A percentile compares a stretch with the other conserved stretches of the same genome.
Evolutionary conservation across 2,888 invertebrate genomes (phyloP).

Genomic region (Ptychoptera albimana): DNA sequence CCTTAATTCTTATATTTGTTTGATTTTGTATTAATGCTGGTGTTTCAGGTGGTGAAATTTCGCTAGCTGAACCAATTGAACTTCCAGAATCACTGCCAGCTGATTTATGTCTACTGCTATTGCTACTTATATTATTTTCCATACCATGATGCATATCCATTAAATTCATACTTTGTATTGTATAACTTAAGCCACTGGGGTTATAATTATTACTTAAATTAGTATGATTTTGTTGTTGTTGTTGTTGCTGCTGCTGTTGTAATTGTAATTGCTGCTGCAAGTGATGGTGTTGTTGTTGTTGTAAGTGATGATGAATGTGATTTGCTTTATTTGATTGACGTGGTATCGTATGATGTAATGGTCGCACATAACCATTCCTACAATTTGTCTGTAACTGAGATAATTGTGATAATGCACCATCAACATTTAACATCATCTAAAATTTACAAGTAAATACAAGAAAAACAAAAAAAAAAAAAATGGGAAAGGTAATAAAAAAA

Average conservation of each 20-base stretch:
- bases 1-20: constrained; percentile 8
- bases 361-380: constrained; percentile 26
- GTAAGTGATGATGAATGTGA: constrained; percentile 22
- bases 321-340: constrained; percentile 22
- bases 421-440: too few relatives aligned
- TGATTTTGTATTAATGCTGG: constrained; percentile 20
- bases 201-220: constrained; percentile 11
- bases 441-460: too few relatives aligned
- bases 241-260: constrained; percentile 19
- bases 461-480: too few relatives aligned
- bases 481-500: too few relatives aligned
- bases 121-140: neutral
- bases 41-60: constrained; percentile 28
- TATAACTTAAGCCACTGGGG: constrained; percentile 11
- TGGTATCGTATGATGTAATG: constrained; percentile 20
- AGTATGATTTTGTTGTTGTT: constrained; percentile 20
- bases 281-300: constrained; percentile 12
- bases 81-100: constrained; percentile 29
- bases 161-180: constrained; percentile 18
- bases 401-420: constrained; percentile 6
- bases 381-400: constrained; percentile 24
- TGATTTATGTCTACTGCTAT: constrained; percentile 1
- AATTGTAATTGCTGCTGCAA: constrained; percentile 10
- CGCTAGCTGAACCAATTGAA: constrained; percentile 29
- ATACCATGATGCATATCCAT: constrained; percentile 1